Evolutionary conservation across 2,797 vertebrate genomes (phyloP).

Genomic region (Fringilla coelebs): DNA sequence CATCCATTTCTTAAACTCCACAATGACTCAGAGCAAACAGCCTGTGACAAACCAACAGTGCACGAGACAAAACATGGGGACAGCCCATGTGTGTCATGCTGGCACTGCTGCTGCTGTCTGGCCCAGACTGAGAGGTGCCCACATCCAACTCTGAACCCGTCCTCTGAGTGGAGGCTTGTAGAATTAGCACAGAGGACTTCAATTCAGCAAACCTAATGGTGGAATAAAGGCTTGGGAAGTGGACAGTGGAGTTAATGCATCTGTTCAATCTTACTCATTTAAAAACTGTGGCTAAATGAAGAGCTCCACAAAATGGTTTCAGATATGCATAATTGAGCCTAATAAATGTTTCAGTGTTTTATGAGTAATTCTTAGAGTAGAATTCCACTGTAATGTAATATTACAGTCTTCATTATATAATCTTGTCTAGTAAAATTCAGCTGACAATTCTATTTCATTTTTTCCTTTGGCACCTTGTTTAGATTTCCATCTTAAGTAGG

Average conservation of each 20-base stretch:
- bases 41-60: background rate
- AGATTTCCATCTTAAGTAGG: background rate
- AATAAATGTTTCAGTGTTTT: conserved; percentile 23
- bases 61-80: fast-evolving
- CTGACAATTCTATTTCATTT: background rate
- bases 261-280: background rate
- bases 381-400: background rate
- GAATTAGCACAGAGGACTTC: background rate
- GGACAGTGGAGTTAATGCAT: background rate
- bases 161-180: background rate
- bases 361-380: background rate
- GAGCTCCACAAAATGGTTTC: background rate
- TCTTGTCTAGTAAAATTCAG: background rate
- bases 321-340: conserved; percentile 1
- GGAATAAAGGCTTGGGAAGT: background rate
- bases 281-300: background rate
- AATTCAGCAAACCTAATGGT: background rate
- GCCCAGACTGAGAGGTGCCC: background rate
- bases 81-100: background rate
- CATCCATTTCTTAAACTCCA: background rate
- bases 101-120: background rate
- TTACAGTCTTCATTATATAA: background rate
- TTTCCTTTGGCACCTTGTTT: conserved; percentile 36
- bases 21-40: background rate
- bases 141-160: background rate